Percentiles rank a stretch among this genome's conserved stretches.
Evolutionary conservation across 2,888 invertebrate genomes (phyloP).

Genomic region (Drosophila lutescens): DNA sequence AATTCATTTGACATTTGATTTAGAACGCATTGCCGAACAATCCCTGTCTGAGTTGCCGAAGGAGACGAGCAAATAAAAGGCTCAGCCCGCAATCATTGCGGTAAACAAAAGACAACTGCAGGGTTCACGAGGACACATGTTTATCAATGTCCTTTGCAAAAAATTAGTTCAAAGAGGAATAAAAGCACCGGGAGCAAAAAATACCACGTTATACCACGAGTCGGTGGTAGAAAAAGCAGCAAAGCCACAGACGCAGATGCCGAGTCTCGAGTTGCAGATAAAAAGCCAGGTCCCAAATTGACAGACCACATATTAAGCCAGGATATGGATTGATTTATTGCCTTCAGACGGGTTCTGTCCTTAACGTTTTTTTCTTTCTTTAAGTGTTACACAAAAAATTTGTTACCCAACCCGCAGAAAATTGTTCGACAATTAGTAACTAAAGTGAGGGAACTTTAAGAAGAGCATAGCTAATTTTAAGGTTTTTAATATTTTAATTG

Average conservation of each 20-base stretch:
- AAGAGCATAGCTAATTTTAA: neutral
- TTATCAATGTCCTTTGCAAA: conserved; percentile 15
- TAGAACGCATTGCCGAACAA: conserved; percentile 11
- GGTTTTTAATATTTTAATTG: neutral
- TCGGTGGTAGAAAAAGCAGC: conserved; percentile 2
- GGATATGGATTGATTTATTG: conserved; percentile 43
- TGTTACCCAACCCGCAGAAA: neutral
- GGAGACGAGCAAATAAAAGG: conserved; percentile 9
- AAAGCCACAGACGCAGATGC: conserved; percentile 8
- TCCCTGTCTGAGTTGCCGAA: neutral
- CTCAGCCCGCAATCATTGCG: conserved; percentile 12
- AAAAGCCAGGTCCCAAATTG: conserved; percentile 10
- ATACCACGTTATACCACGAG: neutral
- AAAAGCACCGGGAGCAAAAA: neutral
- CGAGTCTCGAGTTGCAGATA: conserved; percentile 11
- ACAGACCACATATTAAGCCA: conserved; percentile 20
- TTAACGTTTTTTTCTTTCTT: neutral
- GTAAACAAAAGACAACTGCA: conserved; percentile 22
- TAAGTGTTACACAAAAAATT: neutral
- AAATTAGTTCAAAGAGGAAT: conserved; percentile 17
- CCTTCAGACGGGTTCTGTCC: neutral
- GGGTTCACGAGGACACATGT: conserved; percentile 14
- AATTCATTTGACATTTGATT: conserved; percentile 20
- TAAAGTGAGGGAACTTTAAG: neutral
- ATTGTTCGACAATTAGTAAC: neutral